Evolutionary conservation across 1,140 invertebrate species (phyloP).

Genomic region (Drosophila equinoxialis): DNA sequence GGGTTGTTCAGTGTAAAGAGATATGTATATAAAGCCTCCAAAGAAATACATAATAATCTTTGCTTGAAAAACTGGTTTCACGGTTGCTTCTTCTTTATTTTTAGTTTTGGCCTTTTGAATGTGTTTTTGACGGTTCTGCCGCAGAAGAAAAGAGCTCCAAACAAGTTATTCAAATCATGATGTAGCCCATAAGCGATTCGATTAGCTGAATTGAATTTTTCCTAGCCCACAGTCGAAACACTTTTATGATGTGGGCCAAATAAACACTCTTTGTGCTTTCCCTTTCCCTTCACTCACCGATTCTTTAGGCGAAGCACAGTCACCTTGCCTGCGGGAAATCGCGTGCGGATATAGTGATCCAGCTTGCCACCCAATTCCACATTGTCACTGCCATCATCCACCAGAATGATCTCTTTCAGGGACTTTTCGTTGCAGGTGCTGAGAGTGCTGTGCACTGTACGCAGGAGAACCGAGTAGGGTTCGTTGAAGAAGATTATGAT

Average conservation of each 20-base stretch:
- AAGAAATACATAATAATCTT: slow-evolving; percentile 54
- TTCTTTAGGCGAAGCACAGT: slow-evolving; percentile 89
- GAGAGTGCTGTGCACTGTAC: slow-evolving; percentile 94
- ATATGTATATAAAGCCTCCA: slow-evolving; percentile 34
- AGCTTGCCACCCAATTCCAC: slow-evolving; percentile 90
- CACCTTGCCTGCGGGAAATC: slow-evolving; percentile 87
- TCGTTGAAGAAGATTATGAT: slow-evolving; percentile 96
- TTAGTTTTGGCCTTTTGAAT: slow-evolving; percentile 50
- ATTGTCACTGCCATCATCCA: slow-evolving; percentile 94
- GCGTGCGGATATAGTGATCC: slow-evolving; percentile 89
- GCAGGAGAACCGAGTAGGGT: slow-evolving; percentile 91
- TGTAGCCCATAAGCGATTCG: slow-evolving; percentile 54
- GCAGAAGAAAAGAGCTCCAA: slow-evolving; percentile 65
- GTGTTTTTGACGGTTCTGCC: slow-evolving; percentile 63
- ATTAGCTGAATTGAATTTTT: slow-evolving; percentile 72
- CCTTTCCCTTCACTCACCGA: slow-evolving; percentile 84
- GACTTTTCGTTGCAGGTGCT: slow-evolving; percentile 88
- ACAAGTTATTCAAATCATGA: slow-evolving; percentile 78
- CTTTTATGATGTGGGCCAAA: slow-evolving; percentile 32
- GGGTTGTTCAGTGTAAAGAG: slow-evolving; percentile 40
- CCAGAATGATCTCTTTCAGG: slow-evolving; percentile 93
- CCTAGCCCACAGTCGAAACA: slow-evolving; percentile 31
- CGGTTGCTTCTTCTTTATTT: slow-evolving; percentile 34
- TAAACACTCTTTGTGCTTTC: not conserved
- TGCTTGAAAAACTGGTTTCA: slow-evolving; percentile 79